phyloP scores from a whole-genome alignment of 2,888 invertebrate species.

The Psylliodes chrysocephalus region DNA sequence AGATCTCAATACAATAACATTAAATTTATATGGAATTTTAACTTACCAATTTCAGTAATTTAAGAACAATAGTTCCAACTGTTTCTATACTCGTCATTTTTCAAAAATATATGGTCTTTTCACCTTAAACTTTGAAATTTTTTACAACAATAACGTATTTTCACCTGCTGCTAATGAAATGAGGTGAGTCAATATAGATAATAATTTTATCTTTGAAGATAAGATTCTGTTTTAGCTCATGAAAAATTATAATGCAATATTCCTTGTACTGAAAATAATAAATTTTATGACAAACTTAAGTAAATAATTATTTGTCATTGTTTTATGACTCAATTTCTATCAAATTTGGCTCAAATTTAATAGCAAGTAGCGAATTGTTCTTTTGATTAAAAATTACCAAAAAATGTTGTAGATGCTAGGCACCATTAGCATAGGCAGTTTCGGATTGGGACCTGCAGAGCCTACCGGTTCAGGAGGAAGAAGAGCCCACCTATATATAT shows the following conservation, averaged over 20 bases:
- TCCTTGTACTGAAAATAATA: slow-evolving; percentile 12
- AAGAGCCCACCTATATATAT: too few species aligned
- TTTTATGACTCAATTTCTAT: too few species aligned
- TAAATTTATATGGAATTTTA: background rate
- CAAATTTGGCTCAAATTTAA: too few species aligned
- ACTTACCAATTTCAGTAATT: slow-evolving; percentile 85
- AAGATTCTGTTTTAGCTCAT: slow-evolving; percentile 35
- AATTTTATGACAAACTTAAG: slow-evolving; percentile 23
- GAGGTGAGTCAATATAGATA: slow-evolving; percentile 45
- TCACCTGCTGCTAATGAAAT: slow-evolving; percentile 46
- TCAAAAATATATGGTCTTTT: slow-evolving; percentile 17
- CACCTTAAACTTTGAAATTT: slow-evolving; percentile 4
- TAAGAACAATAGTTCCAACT: slow-evolving; percentile 83
- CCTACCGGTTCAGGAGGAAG: too few species aligned
- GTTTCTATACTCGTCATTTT: slow-evolving; percentile 85
- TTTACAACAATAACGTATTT: slow-evolving; percentile 24
- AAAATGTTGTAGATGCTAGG: too few species aligned
- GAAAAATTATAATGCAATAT: slow-evolving; percentile 13
- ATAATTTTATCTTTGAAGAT: slow-evolving; percentile 40
- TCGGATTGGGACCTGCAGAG: too few species aligned
- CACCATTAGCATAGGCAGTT: too few species aligned
- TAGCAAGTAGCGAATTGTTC: too few species aligned
- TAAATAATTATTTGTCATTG: background rate
- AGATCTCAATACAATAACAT: background rate
- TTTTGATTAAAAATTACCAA: too few species aligned